Evolutionary conservation across 1,140 invertebrate species (phyloP), one percentile per base, ranked within the genome.

Genomic region (Penaeus japonicus): DNA sequence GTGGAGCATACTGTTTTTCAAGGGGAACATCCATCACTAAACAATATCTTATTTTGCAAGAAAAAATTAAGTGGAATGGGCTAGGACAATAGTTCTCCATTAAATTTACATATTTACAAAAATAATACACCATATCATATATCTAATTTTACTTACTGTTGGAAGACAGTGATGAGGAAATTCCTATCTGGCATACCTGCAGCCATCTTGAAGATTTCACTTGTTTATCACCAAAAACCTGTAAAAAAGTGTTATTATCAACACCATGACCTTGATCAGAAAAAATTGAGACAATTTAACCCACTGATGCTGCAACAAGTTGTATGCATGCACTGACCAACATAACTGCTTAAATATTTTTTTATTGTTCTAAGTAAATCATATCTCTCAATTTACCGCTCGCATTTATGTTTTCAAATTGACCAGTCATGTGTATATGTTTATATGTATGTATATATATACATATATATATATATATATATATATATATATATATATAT

Each of bases 401-500:
- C 22, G 22, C 27, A 65, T 65, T n/a, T 65, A 15, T 65, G 27
- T 65, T 65, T 4, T 65, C n/a, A n/a, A n/a, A 24, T 15, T 4
- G 22, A 65, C 27, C 4, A n/a, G 27, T 65, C 27, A 65, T 65
- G 59, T 4, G 27, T 65, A 65, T 65, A 65, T 65, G 27, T 65
- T n/a, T 65, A 65, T 65, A 65, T 17, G 27, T 65, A 65, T 65
- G 27, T 65, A 65, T 65, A 17, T 65, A 17, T 65, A 65, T 65
- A 65, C 27, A 65, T 65, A 65, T 65, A 65, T 65, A 65, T 65
- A 65, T 65, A 65, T 65, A 65, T 65, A 65, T 65, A 65, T 65
- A 65, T 65, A 65, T 65, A 65, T 65, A 65, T 65, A 65, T 65
- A 65, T 65, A 65, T 65, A 65, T 65, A 65, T 65, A 65, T 65